Conservation (phyloP, 2,113 vertebrate species). For the Rhineura floridana region DNA sequence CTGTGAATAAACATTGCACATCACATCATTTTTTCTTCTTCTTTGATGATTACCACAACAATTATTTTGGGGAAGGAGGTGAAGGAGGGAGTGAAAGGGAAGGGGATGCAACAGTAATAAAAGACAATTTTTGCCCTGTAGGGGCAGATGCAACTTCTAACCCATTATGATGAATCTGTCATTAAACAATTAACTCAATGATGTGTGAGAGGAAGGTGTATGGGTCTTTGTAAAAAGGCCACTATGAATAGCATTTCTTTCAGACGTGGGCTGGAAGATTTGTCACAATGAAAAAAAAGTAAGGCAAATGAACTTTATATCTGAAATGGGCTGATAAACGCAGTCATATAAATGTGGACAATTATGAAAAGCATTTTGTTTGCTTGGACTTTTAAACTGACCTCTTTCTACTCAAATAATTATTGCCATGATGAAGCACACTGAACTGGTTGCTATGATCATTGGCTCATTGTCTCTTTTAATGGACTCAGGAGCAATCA, state of each 20-base stretch:
- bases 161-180: constrained; percentile 34
- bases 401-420: constrained; percentile 41
- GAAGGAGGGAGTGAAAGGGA: not conserved
- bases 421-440: constrained; percentile 28
- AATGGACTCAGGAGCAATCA: not conserved
- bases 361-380: constrained; percentile 22
- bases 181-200: constrained; percentile 70
- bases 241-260: constrained; percentile 62
- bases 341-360: constrained; percentile 50
- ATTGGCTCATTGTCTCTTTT: not conserved
- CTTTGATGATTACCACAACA: constrained; percentile 67
- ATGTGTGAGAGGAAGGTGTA: constrained; percentile 51
- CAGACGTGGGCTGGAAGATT: constrained; percentile 3
- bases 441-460: constrained; percentile 13
- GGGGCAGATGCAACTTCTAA: constrained; percentile 41
- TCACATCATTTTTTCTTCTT: constrained; percentile 48
- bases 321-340: constrained; percentile 52
- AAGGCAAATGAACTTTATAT: constrained; percentile 55
- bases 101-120: not conserved
- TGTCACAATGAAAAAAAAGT: constrained; percentile 40
- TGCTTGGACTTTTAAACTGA: constrained; percentile 6
- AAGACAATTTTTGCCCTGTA: constrained; percentile 19
- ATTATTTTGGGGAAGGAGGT: constrained; percentile 44
- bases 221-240: constrained; percentile 44
- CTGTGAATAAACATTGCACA: constrained; percentile 64